Evolutionary conservation across 2,797 vertebrate genomes (phyloP).

Genomic region (Hippoglossus hippoglossus): DNA sequence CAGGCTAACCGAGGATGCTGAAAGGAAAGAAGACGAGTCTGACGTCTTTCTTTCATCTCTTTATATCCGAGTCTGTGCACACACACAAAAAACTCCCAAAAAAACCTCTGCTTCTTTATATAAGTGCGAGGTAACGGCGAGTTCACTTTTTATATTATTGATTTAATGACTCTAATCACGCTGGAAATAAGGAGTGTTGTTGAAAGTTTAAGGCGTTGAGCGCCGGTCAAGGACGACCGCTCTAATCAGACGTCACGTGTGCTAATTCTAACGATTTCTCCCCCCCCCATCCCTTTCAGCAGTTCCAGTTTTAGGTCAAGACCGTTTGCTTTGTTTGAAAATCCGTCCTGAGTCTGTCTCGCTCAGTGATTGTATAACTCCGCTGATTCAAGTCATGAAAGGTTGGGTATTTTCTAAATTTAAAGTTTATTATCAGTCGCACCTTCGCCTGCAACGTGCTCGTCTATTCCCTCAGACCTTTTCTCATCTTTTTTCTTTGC

Average conservation of each 20-base stretch:
- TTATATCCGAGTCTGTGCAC: slow-evolving; percentile 29
- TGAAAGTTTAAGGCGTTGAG: slow-evolving; percentile 7
- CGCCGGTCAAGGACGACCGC: slow-evolving; percentile 2
- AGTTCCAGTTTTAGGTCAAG: slow-evolving; percentile 14
- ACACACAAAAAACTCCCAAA: neutral
- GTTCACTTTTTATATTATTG: slow-evolving; percentile 50
- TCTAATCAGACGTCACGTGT: neutral
- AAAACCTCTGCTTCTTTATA: slow-evolving; percentile 7
- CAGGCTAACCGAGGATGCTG: slow-evolving; percentile 36
- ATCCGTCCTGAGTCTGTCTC: neutral
- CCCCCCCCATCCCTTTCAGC: no score
- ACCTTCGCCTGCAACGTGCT: neutral
- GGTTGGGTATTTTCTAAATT: neutral
- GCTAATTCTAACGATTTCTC: neutral
- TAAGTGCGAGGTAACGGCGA: slow-evolving; percentile 40
- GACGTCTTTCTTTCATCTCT: slow-evolving; percentile 67
- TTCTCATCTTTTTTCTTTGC: no score
- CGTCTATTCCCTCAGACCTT: neutral
- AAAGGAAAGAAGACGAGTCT: slow-evolving; percentile 38
- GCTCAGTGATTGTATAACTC: neutral
- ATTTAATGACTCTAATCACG: slow-evolving; percentile 40
- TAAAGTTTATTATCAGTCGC: neutral
- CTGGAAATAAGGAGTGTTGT: slow-evolving; percentile 7
- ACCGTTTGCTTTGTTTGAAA: slow-evolving; percentile 13
- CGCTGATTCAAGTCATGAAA: neutral